Evolutionary conservation across 2,113 vertebrate species (phyloP).

Genomic region (Neolamprologus variostigma): DNA sequence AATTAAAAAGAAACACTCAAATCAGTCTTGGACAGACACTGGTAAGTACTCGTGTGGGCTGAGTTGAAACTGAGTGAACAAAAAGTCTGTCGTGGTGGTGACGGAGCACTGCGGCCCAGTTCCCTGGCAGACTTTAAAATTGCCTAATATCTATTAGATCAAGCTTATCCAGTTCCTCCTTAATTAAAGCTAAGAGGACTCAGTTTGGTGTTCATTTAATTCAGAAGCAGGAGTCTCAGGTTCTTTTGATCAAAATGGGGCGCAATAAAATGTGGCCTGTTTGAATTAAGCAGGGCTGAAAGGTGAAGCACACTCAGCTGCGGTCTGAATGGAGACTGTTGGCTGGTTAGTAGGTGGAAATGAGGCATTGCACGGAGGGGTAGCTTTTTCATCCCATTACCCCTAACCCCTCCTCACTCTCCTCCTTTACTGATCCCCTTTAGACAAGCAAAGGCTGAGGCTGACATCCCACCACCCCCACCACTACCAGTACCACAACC

Average conservation of each 20-base stretch:
- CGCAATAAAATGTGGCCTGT: conserved; percentile 20
- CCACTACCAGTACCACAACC: background rate
- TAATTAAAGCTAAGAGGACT: conserved; percentile 30
- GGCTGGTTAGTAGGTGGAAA: conserved; percentile 13
- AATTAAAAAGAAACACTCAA: background rate
- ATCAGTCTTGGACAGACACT: background rate
- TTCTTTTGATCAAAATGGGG: conserved; percentile 35
- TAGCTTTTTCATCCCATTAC: conserved; percentile 32
- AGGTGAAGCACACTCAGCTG: conserved; percentile 44
- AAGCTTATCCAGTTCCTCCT: conserved; percentile 35
- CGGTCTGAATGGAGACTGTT: conserved; percentile 20
- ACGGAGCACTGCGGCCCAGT: background rate
- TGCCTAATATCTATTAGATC: background rate
- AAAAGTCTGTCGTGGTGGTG: background rate
- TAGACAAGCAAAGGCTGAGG: conserved; percentile 23
- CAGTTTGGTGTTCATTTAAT: conserved; percentile 35
- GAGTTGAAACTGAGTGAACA: conserved; percentile 24
- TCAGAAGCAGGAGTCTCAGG: conserved; percentile 28
- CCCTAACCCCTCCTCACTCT: background rate
- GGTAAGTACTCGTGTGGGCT: conserved; percentile 14
- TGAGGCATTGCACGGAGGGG: background rate
- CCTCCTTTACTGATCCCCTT: conserved; percentile 30
- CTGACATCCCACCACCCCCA: background rate
- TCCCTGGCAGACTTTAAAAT: background rate
- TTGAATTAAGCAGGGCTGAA: conserved; percentile 48